These are phyloP conservation scores for Serilophus lunatus DNA, from an alignment of 2,113 vertebrate genomes.

Conservation along the genomic window DNA sequence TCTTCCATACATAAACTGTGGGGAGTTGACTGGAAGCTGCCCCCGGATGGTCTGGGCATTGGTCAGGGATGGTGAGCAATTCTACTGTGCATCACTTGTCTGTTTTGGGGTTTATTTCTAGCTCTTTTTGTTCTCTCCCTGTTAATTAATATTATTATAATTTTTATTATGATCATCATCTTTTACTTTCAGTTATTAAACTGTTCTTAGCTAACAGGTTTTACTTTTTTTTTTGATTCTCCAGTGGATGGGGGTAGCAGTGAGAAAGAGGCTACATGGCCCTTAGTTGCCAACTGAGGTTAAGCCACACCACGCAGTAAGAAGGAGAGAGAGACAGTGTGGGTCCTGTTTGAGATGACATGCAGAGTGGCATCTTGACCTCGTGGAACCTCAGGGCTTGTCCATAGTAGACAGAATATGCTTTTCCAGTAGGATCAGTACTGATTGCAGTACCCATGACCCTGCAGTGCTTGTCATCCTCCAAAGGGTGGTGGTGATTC, in stretches of 20 bases:
- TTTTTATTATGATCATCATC: background rate
- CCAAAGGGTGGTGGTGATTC: background rate
- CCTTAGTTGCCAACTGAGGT: background rate
- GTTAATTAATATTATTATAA: background rate
- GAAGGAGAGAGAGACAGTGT: background rate
- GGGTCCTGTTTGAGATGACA: background rate
- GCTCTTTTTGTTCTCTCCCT: background rate
- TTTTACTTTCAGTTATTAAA: background rate
- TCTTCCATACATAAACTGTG: background rate
- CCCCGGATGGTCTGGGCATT: rapidly evolving
- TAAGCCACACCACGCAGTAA: background rate
- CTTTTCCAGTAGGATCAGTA: rapidly evolving
- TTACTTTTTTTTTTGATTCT: background rate
- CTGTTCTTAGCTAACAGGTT: background rate
- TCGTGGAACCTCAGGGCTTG: background rate
- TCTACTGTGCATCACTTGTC: background rate
- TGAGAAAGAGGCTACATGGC: background rate
- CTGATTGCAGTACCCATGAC: background rate
- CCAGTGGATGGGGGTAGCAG: background rate
- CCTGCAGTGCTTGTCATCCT: background rate
- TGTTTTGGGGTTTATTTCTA: background rate
- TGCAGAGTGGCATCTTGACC: background rate
- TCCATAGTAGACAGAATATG: background rate
- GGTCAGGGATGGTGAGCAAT: background rate
- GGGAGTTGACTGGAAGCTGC: background rate